phyloP scores from a whole-genome alignment of 2,888 invertebrate species.

The Aporophyla lueneburgensis region DNA sequence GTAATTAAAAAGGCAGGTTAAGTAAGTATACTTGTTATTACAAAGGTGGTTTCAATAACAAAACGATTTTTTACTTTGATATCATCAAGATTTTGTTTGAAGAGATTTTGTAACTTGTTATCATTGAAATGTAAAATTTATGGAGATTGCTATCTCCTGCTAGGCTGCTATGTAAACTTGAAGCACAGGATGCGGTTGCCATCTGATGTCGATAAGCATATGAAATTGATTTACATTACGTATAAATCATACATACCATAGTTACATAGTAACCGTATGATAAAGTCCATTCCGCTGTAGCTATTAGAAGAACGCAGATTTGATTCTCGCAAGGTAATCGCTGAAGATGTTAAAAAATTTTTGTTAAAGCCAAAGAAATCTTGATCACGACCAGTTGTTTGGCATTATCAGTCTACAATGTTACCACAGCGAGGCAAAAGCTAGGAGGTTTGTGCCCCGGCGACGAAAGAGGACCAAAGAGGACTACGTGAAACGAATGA shows the following conservation, averaged over 20 bases:
- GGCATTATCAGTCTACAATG: no score
- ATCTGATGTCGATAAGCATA: conserved; percentile 54
- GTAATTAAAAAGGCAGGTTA: neutral
- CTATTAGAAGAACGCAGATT: neutral
- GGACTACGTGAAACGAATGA: no score
- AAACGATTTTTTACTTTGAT: conserved; percentile 2
- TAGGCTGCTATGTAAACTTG: conserved; percentile 33
- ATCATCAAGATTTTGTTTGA: conserved; percentile 33
- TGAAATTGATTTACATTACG: conserved; percentile 52
- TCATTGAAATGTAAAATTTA: conserved; percentile 55
- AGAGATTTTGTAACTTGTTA: conserved; percentile 39
- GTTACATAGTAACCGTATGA: neutral
- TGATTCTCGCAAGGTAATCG: neutral
- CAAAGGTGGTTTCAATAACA: conserved; percentile 5
- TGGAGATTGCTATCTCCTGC: conserved; percentile 39
- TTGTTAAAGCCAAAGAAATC: neutral
- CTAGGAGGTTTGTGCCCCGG: no score
- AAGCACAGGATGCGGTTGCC: conserved; percentile 54
- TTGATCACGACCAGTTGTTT: neutral
- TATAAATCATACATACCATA: conserved; percentile 42
- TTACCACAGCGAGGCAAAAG: no score
- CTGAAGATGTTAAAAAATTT: neutral
- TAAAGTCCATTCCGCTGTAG: neutral
- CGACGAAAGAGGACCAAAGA: no score
- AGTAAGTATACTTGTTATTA: neutral